Conservation (phyloP, 2,113 vertebrate genomes). For the Microtus oregoni region DNA sequence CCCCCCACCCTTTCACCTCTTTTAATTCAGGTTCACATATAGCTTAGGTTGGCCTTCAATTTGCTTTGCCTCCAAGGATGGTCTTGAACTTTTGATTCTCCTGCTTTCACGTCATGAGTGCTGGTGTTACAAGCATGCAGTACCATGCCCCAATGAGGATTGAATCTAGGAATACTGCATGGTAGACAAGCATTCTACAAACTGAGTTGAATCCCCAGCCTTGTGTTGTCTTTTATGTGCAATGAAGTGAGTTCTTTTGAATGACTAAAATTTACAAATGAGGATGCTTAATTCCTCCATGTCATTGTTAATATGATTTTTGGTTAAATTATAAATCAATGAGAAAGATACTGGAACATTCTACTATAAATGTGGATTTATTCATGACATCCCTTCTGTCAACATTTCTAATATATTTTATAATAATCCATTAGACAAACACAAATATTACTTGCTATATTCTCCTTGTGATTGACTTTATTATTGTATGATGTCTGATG, state of each 20-base stretch:
- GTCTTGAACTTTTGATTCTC: background rate
- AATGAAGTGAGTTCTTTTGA: background rate
- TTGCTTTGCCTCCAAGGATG: background rate
- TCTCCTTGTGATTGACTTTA: background rate
- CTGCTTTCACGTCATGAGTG: background rate
- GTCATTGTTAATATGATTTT: background rate
- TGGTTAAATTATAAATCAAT: conserved; percentile 6
- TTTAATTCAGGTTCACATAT: background rate
- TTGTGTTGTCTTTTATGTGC: background rate
- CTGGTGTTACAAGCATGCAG: background rate
- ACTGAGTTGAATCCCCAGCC: background rate
- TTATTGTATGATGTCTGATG: background rate
- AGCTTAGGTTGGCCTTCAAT: background rate
- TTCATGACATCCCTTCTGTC: background rate
- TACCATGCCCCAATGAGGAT: background rate
- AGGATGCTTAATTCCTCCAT: background rate
- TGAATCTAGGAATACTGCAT: background rate
- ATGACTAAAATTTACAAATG: background rate
- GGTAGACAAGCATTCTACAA: background rate
- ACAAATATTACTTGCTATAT: background rate
- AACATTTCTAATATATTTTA: background rate
- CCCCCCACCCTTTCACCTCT: background rate
- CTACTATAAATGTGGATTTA: background rate
- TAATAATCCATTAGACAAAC: background rate
- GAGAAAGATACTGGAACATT: background rate